Evolutionary conservation across 2,113 vertebrate species (phyloP), one percentile per base, ranked within the genome.

Genomic region (Sorex fumeus): DNA sequence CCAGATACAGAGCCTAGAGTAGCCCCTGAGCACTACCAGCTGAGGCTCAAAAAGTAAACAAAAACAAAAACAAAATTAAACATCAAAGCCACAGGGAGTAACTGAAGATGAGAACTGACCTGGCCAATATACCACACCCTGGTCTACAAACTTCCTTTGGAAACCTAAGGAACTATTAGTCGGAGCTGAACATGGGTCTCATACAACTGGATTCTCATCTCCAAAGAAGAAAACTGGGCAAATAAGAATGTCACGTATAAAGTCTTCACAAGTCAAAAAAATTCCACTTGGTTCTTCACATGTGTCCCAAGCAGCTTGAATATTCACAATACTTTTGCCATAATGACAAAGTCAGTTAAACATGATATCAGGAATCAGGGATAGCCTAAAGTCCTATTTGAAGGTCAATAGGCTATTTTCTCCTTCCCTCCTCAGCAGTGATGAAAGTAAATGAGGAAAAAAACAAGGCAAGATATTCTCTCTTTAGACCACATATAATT

Each of bases 401-500:
- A 95, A 93, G n/a, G 57, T 71, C 30, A 92, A 82, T 18, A 74
- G 50, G 25, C 67, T 92, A 79, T 86, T 79, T 67, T 84, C 36
- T 85, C 34, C 45, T 75, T 7, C 62, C 36, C 32, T 53, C 47
- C 74, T 93, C 64, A 91, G 43, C 23, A 88, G 23, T 74, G 16
- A 95, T 71, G 62, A 89, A 89, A 87, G 43, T 76, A 93, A 93
- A 86, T 74, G 23, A 88, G 81, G 64, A 92, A 90, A 88, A 82
- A 19, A 92, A 86, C 84, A 86, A 19, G 34, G 79, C 23, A 72
- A 50, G 19, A 90, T 91, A 94, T 40, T 90, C 69, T 40, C 80
- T 77, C 70, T 88, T 90, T 64, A 88, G n/a, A 86, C 85, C n/a
- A 90, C 12, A 72, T 82, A 79, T 64, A 95, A 95, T 96, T 95